Conservation (phyloP, 2,113 vertebrate species). For the Synchiropus splendidus region DNA sequence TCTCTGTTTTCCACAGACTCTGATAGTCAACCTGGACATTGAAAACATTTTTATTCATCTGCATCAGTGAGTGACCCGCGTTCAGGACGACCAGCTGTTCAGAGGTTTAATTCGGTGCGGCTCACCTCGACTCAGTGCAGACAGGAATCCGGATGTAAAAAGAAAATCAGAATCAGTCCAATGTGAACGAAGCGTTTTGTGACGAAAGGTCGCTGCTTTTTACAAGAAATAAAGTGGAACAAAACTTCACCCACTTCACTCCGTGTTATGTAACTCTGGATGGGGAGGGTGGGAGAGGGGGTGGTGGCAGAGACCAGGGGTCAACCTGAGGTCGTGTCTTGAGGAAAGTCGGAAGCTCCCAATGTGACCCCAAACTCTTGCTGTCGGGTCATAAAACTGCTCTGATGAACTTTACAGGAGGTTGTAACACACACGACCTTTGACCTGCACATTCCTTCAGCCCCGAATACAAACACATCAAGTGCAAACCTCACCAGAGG, state of each 20-base stretch:
- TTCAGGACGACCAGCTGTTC: slow-evolving; percentile 18
- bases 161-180: slow-evolving; percentile 18
- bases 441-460: slow-evolving; percentile 31
- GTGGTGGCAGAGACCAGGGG: slow-evolving; percentile 15
- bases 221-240: slow-evolving; percentile 21
- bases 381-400: slow-evolving; percentile 25
- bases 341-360: slow-evolving; percentile 10
- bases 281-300: slow-evolving; percentile 18
- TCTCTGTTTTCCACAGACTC: slow-evolving; percentile 48
- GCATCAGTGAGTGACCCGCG: slow-evolving; percentile 25
- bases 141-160: neutral
- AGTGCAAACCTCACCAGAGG: slow-evolving; percentile 11
- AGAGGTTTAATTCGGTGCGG: slow-evolving; percentile 5
- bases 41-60: slow-evolving; percentile 30
- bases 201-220: slow-evolving; percentile 43
- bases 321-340: slow-evolving; percentile 13
- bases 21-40: slow-evolving; percentile 49
- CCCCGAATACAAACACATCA: neutral
- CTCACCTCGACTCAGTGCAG: slow-evolving; percentile 11
- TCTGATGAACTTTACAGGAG: slow-evolving; percentile 47
- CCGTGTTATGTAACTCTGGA: neutral
- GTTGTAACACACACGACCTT: slow-evolving; percentile 23
- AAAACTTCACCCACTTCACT: no score
- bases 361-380: slow-evolving; percentile 7
- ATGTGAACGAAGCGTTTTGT: slow-evolving; percentile 30